phyloP scores from a whole-genome alignment of 2,888 invertebrate genomes.

The Tromatobia lineatoria region DNA sequence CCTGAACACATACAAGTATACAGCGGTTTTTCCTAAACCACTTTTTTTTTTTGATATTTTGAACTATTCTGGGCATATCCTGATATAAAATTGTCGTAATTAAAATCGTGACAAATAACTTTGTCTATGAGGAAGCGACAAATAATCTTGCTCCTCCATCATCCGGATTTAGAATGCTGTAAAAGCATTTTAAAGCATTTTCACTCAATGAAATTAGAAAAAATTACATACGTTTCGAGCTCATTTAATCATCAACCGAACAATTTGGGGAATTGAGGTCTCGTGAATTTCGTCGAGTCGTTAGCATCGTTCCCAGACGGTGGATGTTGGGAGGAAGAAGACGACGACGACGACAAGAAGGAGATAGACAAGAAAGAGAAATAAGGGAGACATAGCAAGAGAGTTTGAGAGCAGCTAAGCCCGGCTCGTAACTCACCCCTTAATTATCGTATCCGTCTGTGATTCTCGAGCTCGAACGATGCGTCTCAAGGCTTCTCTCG shows the following conservation, averaged over 20 bases:
- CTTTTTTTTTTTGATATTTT: no score
- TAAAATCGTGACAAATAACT: no score
- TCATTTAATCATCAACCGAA: background rate
- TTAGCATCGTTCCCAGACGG: conserved; percentile 48
- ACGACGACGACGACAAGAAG: conserved; percentile 7
- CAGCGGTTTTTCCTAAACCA: no score
- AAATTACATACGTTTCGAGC: background rate
- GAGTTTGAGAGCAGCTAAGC: conserved; percentile 35
- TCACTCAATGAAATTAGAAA: background rate
- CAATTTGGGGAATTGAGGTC: conserved; percentile 4
- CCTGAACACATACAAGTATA: no score
- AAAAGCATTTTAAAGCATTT: no score
- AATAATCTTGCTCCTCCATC: no score
- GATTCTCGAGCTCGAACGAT: conserved; percentile 60
- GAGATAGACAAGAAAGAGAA: conserved; percentile 35
- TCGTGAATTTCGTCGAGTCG: conserved; percentile 50
- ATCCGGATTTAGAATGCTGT: no score
- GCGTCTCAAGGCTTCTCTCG: conserved; percentile 33
- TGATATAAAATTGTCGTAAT: no score
- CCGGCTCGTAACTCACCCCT: conserved; percentile 64
- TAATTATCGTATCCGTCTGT: conserved; percentile 67
- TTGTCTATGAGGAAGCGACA: no score
- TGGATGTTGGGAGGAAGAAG: conserved; percentile 34
- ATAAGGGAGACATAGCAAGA: conserved; percentile 26
- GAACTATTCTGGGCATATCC: no score